phyloP scores from a whole-genome alignment of 2,888 invertebrate species.

The Nemurella pictetii region DNA sequence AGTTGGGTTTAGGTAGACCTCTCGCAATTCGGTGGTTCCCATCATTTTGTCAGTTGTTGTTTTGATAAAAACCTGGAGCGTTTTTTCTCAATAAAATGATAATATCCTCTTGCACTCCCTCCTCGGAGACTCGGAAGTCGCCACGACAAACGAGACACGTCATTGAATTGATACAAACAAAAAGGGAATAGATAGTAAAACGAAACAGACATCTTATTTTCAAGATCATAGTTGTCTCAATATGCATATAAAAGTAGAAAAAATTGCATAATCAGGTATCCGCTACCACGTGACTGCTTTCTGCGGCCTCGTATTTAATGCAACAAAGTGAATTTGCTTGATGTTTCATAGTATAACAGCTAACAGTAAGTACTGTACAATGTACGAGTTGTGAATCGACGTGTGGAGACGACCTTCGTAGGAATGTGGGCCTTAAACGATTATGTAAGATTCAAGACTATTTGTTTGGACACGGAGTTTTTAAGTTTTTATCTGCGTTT shows the following conservation, averaged over 20 bases:
- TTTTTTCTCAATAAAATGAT: too few relatives aligned
- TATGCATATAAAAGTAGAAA: background rate
- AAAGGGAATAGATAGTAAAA: background rate
- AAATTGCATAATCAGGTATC: background rate
- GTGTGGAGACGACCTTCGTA: background rate
- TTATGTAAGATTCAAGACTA: constrained; percentile 3
- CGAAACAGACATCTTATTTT: background rate
- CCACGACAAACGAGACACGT: background rate
- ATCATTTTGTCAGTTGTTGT: too few relatives aligned
- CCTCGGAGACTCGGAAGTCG: too few relatives aligned
- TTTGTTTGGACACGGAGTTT: background rate
- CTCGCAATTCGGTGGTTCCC: too few relatives aligned
- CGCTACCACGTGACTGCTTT: background rate
- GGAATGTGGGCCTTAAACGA: constrained; percentile 12
- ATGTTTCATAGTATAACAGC: background rate
- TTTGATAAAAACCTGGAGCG: too few relatives aligned
- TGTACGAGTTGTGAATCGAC: background rate
- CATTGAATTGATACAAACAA: background rate
- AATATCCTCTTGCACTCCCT: too few relatives aligned
- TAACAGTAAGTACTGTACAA: background rate
- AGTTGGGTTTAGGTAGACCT: too few relatives aligned
- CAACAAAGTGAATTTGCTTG: background rate
- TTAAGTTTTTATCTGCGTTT: background rate
- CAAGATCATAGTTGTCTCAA: background rate
- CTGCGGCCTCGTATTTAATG: background rate